Percentiles rank a stretch among this genome's conserved stretches.
These are phyloP conservation scores for Emmelina monodactyla DNA, from an alignment of 2,888 invertebrate species.

Conservation along the genomic window DNA sequence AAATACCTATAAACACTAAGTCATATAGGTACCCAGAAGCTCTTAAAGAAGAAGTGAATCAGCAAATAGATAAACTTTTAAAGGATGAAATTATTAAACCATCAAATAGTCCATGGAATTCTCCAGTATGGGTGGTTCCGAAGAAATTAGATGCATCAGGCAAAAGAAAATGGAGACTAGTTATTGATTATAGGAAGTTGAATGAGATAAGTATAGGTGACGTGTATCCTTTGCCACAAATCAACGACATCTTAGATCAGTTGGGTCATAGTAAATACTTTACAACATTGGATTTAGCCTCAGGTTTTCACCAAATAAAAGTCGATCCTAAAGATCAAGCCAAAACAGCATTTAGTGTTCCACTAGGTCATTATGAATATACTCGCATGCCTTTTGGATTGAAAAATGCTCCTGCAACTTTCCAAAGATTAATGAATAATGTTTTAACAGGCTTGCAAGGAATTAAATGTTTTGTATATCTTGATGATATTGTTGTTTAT, in stretches of 20 bases:
- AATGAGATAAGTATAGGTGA: constrained; percentile 6
- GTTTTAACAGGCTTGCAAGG: constrained; percentile 8
- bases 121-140: constrained; percentile 12
- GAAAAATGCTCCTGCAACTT: constrained; percentile 11
- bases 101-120: constrained; percentile 12
- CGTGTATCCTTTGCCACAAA: constrained; percentile 8
- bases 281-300: too few species aligned
- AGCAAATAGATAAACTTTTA: constrained; percentile 1
- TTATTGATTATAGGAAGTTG: constrained; percentile 7
- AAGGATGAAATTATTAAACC: constrained; percentile 12
- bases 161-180: constrained; percentile 11
- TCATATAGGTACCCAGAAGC: background rate
- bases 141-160: constrained; percentile 12
- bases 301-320: too few species aligned
- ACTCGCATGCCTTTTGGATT: constrained; percentile 9
- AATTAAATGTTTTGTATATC: constrained; percentile 11
- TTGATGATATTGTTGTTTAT: constrained; percentile 12
- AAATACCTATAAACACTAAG: background rate
- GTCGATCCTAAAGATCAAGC: constrained; percentile 9
- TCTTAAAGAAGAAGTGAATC: constrained; percentile 1
- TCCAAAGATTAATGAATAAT: constrained; percentile 11
- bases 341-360: constrained; percentile 11
- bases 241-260: too few species aligned
- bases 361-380: constrained; percentile 10
- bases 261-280: too few species aligned